phyloP scores from a whole-genome alignment of 1,140 invertebrate species.

The Procambarus virginalis region DNA sequence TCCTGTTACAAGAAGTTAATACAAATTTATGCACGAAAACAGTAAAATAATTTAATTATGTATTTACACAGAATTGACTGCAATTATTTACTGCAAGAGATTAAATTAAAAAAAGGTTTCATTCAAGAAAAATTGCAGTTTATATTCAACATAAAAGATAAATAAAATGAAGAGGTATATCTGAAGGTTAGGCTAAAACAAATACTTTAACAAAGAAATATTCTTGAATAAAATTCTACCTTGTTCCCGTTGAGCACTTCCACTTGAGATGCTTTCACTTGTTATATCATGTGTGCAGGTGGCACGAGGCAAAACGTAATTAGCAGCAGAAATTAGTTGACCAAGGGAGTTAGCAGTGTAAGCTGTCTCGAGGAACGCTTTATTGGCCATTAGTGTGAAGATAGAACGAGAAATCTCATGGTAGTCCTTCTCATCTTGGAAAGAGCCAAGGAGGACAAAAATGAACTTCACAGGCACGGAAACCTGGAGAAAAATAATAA shows the following conservation, averaged over 20 bases:
- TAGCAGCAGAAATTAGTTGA: conserved; percentile 92
- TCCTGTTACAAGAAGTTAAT: too few relatives aligned
- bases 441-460: conserved; percentile 92
- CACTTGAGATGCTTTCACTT: conserved; percentile 60
- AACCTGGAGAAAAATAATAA: conserved; percentile 76
- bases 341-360: conserved; percentile 90
- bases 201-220: too few relatives aligned
- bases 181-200: too few relatives aligned
- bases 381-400: conserved; percentile 96
- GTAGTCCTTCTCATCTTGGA: conserved; percentile 88
- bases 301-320: conserved; percentile 94
- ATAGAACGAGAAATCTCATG: conserved; percentile 97
- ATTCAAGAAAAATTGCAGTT: too few relatives aligned
- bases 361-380: conserved; percentile 91
- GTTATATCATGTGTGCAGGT: conserved; percentile 94
- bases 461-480: conserved; percentile 94
- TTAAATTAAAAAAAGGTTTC: too few relatives aligned
- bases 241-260: conserved; percentile 53
- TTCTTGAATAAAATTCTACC: conserved; percentile 9
- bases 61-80: too few relatives aligned
- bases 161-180: too few relatives aligned
- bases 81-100: too few relatives aligned
- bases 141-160: too few relatives aligned
- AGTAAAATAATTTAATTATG: too few relatives aligned
- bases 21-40: too few relatives aligned